Evolutionary conservation across 2,888 invertebrate species (phyloP), one percentile per base, ranked within the genome.

Genomic region (Alitta virens): DNA sequence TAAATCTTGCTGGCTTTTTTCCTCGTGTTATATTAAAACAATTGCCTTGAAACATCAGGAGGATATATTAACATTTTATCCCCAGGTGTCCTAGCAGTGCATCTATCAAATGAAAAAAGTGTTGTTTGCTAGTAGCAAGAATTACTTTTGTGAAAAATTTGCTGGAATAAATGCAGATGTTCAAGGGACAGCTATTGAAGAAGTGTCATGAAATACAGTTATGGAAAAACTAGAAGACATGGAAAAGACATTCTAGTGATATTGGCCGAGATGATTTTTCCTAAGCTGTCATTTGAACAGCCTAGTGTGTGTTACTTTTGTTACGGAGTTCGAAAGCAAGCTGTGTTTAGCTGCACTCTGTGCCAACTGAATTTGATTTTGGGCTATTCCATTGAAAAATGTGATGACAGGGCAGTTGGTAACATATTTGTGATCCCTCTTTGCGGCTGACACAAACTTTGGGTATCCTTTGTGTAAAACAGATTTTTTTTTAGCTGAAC

Each of bases 31-130:
- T 12, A 9, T 40, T 9, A 40, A 9, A 12, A 40, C 40, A 40
- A 9, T 16, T 12, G 40, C 9, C 16, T 16, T 40, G 40, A 40
- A 12, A 40, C 16, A 12, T 40, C 40, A 40, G 40, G 16, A 12
- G 16, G n/a, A n/a, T n/a, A n/a, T n/a, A n/a, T n/a, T 9, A 16
- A n/a, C 5, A 16, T 52, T 18, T 16, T 9, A 7, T 23, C 9
- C 2, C 24, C 56, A 62, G 62, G 62, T 56, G 56, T 26, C 62
- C 62, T 2, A 56, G 56, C 49, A 56, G 40, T 7, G 62, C 62
- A 23, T 49, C 51, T 25, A 56, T 62, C 56, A 62, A 56, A n/a
- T n/a, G 62, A 50, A 52, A 33, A 62, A 62, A 50, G 50, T 62
- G 62, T 24, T 62, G 2, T 56, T 50, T 26, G 62, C 62, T 18